These are phyloP conservation scores for Danaus melanippus DNA, from an alignment of 1,140 invertebrate genomes.

Conservation along the genomic window DNA sequence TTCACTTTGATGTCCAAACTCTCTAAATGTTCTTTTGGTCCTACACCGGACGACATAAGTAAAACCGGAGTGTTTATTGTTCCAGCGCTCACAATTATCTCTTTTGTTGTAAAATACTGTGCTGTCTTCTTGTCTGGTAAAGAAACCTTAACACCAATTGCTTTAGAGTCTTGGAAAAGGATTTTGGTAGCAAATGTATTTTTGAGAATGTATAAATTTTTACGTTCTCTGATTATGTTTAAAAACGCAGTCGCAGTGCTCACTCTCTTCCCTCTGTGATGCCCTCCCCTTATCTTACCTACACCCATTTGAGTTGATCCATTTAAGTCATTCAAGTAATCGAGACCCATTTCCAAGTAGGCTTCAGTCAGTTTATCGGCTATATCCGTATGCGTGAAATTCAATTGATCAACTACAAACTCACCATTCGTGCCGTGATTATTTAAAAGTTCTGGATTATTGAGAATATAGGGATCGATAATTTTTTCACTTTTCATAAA, in stretches of 20 bases:
- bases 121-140: slow-evolving; percentile 56
- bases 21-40: slow-evolving; percentile 71
- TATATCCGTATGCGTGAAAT: slow-evolving; percentile 45
- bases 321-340: slow-evolving; percentile 58
- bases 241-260: slow-evolving; percentile 78
- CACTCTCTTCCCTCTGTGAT: slow-evolving; percentile 74
- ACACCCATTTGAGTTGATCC: slow-evolving; percentile 68
- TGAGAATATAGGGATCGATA: slow-evolving; percentile 40
- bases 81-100: slow-evolving; percentile 82
- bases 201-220: slow-evolving; percentile 78
- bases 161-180: slow-evolving; percentile 31
- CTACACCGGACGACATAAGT: slow-evolving; percentile 57
- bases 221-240: slow-evolving; percentile 67
- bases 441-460: slow-evolving; percentile 39
- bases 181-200: slow-evolving; percentile 46
- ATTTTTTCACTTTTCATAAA: slow-evolving; percentile 73
- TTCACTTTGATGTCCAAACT: slow-evolving; percentile 72
- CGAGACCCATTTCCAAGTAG: slow-evolving; percentile 54
- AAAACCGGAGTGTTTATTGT: slow-evolving; percentile 80
- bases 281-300: slow-evolving; percentile 57
- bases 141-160: slow-evolving; percentile 36
- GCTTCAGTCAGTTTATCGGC: slow-evolving; percentile 52
- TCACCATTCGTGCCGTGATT: slow-evolving; percentile 54
- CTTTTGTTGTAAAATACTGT: slow-evolving; percentile 74
- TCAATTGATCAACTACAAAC: slow-evolving; percentile 50